Percentiles rank a stretch among this genome's conserved stretches.
These are phyloP conservation scores for Thaumetopoea pityocampa DNA, from an alignment of 1,140 invertebrate genomes.

Conservation along the genomic window DNA sequence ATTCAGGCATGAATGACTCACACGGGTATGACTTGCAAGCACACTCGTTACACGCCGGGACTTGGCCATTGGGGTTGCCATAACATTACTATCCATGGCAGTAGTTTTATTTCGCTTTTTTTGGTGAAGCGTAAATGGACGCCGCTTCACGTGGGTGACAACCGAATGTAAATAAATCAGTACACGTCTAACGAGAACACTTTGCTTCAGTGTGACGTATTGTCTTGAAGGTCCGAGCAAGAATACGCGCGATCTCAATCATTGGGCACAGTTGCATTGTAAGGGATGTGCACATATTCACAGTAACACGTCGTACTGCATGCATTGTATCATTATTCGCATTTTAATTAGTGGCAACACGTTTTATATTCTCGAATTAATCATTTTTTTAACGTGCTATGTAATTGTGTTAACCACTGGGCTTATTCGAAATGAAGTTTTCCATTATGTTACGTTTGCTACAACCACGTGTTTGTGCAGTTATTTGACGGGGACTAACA, in stretches of 20 bases:
- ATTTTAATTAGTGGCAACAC: slow-evolving; percentile 13
- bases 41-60: slow-evolving; percentile 18
- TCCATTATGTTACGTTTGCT: no score
- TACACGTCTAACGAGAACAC: slow-evolving; percentile 32
- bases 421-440: no score
- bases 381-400: slow-evolving; percentile 7
- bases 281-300: slow-evolving; percentile 60
- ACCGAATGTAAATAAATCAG: slow-evolving; percentile 54
- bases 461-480: no score
- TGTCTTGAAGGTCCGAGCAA: slow-evolving; percentile 47
- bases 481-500: no score
- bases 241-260: slow-evolving; percentile 45
- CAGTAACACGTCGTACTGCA: slow-evolving; percentile 37
- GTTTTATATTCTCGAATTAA: neutral
- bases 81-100: slow-evolving; percentile 22
- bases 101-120: slow-evolving; percentile 43
- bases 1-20: slow-evolving; percentile 24
- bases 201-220: slow-evolving; percentile 75
- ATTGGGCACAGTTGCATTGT: slow-evolving; percentile 76
- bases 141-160: slow-evolving; percentile 46
- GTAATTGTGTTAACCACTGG: no score
- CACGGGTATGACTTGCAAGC: slow-evolving; percentile 18
- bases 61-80: slow-evolving; percentile 8
- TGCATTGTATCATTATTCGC: slow-evolving; percentile 24
- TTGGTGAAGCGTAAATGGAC: slow-evolving; percentile 50